Evolutionary conservation across 1,140 invertebrate genomes (phyloP).

Genomic region (Ceratina japonica): DNA sequence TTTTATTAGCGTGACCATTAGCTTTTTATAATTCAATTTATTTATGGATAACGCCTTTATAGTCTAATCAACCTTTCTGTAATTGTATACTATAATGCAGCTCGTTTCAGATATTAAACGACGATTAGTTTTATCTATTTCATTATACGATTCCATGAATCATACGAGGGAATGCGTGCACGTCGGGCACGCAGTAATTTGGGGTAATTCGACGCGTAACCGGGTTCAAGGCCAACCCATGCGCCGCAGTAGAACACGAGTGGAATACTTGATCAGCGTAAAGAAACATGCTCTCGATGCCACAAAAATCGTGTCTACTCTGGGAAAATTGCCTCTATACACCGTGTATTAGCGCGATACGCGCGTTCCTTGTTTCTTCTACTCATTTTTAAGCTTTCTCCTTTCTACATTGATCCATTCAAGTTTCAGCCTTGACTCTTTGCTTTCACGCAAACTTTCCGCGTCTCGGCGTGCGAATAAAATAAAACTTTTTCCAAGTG

Average conservation of each 20-base stretch:
- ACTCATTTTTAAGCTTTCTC: background rate
- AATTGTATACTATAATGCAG: too few species aligned
- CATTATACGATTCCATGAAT: background rate
- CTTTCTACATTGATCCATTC: background rate
- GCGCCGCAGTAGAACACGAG: background rate
- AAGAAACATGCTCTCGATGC: background rate
- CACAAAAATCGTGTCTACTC: background rate
- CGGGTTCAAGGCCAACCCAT: conserved; percentile 23
- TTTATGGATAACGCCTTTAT: background rate
- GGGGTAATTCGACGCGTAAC: conserved; percentile 39
- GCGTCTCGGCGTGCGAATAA: background rate
- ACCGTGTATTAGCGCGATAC: too few species aligned
- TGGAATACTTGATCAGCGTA: conserved; percentile 6
- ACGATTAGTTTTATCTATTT: too few species aligned
- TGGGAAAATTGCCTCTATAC: too few species aligned
- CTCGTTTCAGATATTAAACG: too few species aligned
- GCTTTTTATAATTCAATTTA: background rate
- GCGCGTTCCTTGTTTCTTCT: background rate
- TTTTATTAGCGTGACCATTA: background rate
- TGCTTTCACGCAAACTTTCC: background rate
- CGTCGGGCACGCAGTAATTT: background rate
- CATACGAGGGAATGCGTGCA: background rate
- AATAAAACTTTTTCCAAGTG: background rate
- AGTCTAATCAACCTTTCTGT: too few species aligned
- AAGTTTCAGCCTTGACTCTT: background rate